These are phyloP conservation scores for Phrynocephalus guinanensis DNA, from an alignment of 2,797 vertebrate species.

Conservation along the genomic window DNA sequence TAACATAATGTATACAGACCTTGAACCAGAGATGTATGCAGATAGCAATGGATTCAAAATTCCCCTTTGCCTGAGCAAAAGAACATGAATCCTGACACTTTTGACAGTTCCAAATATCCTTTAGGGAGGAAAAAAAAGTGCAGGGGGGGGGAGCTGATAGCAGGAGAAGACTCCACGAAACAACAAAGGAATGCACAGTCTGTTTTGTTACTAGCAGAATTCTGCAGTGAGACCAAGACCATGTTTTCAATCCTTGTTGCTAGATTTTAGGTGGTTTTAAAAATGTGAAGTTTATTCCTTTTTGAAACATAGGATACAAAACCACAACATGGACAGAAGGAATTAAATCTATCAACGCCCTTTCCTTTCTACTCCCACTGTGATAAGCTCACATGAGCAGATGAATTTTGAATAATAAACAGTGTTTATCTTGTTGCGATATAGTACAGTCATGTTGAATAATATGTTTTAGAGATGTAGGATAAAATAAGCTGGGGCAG, in stretches of 20 bases:
- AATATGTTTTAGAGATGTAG: background rate
- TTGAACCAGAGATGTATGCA: background rate
- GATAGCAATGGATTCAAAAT: background rate
- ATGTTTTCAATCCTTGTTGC: background rate
- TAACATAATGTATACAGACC: background rate
- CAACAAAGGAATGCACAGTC: too few species aligned
- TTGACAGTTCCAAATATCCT: background rate
- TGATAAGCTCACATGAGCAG: background rate
- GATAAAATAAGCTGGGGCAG: background rate
- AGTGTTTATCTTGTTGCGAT: background rate
- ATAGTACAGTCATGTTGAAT: background rate
- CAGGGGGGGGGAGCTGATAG: background rate
- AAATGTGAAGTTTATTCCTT: background rate
- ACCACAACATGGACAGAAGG: too few species aligned
- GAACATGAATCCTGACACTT: background rate
- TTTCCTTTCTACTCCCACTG: background rate
- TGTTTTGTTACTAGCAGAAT: too few species aligned
- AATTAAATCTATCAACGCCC: background rate
- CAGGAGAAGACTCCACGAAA: too few species aligned
- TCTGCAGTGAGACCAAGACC: background rate
- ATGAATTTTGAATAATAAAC: background rate
- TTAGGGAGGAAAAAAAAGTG: background rate
- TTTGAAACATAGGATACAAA: background rate
- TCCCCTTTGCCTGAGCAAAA: background rate
- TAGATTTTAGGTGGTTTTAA: background rate